Conservation (phyloP, 2,113 vertebrate species). For the Piprites chloris region DNA sequence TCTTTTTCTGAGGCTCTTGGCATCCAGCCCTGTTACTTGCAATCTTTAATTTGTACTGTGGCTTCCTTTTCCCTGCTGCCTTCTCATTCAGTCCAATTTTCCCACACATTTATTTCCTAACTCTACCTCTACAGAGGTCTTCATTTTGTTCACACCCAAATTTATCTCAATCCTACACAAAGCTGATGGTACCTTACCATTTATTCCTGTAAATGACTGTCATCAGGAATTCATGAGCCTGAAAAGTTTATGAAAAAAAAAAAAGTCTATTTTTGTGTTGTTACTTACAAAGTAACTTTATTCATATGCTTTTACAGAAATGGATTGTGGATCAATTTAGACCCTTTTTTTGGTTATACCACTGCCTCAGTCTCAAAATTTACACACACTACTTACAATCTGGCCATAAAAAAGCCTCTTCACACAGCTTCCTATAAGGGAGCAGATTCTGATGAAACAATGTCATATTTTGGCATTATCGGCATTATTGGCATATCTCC, state of each 20-base stretch:
- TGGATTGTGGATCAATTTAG: not conserved
- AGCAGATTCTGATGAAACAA: not conserved
- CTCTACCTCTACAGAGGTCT: not conserved
- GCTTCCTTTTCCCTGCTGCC: constrained; percentile 56
- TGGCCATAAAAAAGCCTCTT: not conserved
- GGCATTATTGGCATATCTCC: no score
- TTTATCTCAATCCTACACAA: constrained; percentile 17
- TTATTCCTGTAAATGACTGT: constrained; percentile 32
- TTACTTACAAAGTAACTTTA: not conserved
- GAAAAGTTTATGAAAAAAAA: not conserved
- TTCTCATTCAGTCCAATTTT: constrained; percentile 51
- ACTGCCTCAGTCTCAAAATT: not conserved
- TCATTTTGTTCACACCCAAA: constrained; percentile 29
- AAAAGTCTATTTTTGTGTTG: not conserved
- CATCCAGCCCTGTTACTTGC: constrained; percentile 45
- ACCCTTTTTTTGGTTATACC: not conserved
- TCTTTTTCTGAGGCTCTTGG: constrained; percentile 55
- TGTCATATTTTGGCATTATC: not conserved
- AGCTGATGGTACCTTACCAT: constrained; percentile 1
- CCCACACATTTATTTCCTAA: constrained; percentile 57
- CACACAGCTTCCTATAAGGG: not conserved
- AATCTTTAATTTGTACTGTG: constrained; percentile 62
- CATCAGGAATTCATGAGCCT: not conserved
- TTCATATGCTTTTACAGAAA: not conserved
- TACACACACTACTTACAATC: not conserved